A percentile compares a stretch with the other conserved stretches of the same genome.
These are phyloP conservation scores for Plecturocebus donacophilus DNA, from an alignment of 2,113 vertebrate genomes.

Conservation along the genomic window DNA sequence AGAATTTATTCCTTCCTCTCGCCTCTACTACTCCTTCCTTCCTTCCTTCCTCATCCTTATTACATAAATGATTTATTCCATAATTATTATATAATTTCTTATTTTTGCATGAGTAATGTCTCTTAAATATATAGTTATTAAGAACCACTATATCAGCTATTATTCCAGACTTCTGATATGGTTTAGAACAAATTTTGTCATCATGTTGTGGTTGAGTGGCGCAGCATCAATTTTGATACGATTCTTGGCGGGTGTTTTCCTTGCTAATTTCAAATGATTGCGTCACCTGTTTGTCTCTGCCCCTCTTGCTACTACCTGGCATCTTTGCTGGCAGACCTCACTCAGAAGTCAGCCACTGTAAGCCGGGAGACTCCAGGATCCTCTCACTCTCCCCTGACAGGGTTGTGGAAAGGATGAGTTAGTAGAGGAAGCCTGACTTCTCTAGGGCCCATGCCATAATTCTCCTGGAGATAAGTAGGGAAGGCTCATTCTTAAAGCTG, in stretches of 20 bases:
- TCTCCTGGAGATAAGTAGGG: not conserved
- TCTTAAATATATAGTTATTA: not conserved
- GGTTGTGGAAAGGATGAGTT: not conserved
- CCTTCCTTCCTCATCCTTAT: no score
- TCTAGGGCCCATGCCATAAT: not conserved
- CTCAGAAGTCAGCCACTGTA: not conserved
- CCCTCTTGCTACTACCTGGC: not conserved
- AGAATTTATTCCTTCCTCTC: not conserved
- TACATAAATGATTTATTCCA: no score
- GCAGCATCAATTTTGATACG: not conserved
- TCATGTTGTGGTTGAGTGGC: not conserved
- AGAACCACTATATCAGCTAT: not conserved
- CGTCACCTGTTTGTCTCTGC: not conserved
- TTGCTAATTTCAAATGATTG: conserved; percentile 15
- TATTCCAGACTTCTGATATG: not conserved
- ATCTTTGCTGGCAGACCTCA: not conserved
- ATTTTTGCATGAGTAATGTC: not conserved
- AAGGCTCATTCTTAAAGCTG: not conserved
- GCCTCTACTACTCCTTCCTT: not conserved
- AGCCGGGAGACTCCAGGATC: not conserved
- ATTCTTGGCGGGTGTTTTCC: not conserved
- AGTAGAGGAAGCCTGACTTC: not conserved
- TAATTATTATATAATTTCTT: not conserved
- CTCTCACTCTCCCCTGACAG: not conserved
- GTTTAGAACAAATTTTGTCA: not conserved